Conservation (phyloP, 2,113 vertebrate species). For the Boulengerochromis microlepis region DNA sequence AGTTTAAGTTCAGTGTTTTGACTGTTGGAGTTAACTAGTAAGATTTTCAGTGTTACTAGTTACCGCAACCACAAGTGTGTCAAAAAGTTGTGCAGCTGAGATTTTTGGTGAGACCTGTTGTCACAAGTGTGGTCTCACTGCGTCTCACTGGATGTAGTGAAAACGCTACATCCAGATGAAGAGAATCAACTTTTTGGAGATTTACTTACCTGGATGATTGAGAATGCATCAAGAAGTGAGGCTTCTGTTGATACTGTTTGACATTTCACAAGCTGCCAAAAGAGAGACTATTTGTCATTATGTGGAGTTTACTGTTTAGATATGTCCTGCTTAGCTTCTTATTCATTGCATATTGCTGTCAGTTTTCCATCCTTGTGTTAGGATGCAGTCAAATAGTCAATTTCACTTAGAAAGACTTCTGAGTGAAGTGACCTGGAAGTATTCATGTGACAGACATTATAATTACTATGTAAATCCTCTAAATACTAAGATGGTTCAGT, state of each 20-base stretch:
- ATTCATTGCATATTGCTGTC: background rate
- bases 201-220: background rate
- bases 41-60: background rate
- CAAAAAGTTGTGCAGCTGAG: background rate
- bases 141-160: background rate
- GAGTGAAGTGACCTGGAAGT: background rate
- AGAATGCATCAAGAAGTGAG: background rate
- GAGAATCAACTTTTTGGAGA: background rate
- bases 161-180: background rate
- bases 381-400: background rate
- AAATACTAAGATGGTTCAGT: background rate
- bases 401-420: background rate
- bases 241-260: background rate
- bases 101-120: background rate
- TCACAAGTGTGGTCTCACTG: background rate
- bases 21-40: background rate
- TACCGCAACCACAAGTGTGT: background rate
- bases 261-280: background rate
- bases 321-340: background rate
- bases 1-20: background rate
- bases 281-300: background rate
- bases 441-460: background rate
- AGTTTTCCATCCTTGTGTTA: background rate
- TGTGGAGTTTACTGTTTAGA: background rate
- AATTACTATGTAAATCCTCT: background rate